Conservation (phyloP, 2,797 vertebrate species). For the Ispidina lecontei region DNA sequence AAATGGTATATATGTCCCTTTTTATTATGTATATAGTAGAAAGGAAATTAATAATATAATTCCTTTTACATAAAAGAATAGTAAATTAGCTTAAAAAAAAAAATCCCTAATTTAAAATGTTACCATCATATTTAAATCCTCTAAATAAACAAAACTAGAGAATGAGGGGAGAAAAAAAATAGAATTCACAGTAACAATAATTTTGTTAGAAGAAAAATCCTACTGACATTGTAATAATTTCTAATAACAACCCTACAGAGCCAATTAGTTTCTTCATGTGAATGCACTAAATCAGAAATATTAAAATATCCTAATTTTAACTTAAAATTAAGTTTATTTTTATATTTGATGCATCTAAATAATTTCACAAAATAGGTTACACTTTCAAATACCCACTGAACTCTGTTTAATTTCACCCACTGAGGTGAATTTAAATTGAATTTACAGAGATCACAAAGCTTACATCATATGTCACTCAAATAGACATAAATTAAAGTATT, state of each 20-base stretch:
- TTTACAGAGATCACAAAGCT: background rate
- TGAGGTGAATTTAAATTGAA: background rate
- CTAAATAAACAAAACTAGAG: background rate
- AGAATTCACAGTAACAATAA: background rate
- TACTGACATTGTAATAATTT: fast-evolving
- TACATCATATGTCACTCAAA: background rate
- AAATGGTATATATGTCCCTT: background rate
- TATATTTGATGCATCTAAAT: background rate
- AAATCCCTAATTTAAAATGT: background rate
- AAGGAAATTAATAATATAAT: background rate
- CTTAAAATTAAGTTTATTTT: background rate
- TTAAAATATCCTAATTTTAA: background rate
- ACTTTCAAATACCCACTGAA: background rate
- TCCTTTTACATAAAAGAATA: background rate
- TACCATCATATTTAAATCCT: background rate
- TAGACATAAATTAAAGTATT: background rate
- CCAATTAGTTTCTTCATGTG: background rate
- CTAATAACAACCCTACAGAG: background rate
- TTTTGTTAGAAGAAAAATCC: background rate
- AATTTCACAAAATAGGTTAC: background rate
- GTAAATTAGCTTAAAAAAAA: background rate
- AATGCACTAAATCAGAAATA: background rate
- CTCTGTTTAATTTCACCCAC: background rate
- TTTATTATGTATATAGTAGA: background rate
- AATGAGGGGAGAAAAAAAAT: background rate